phyloP scores from a whole-genome alignment of 2,888 invertebrate genomes.

The Abrostola tripartita region DNA sequence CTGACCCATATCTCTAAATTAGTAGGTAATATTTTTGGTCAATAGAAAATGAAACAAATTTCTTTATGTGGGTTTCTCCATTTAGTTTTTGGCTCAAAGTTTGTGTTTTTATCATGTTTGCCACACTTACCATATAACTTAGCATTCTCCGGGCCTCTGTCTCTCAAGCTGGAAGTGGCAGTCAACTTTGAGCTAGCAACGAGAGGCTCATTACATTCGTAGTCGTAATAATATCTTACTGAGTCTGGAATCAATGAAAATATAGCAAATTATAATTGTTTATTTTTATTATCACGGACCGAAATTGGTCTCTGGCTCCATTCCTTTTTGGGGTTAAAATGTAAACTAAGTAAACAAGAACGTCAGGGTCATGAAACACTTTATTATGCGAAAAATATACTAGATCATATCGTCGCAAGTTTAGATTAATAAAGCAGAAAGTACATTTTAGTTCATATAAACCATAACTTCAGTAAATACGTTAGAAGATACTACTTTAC shows the following conservation, averaged over 20 bases:
- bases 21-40: too few relatives aligned
- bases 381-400: background rate
- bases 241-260: conserved; percentile 72
- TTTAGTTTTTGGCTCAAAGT: too few relatives aligned
- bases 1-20: conserved; percentile 1
- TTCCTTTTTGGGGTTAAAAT: conserved; percentile 30
- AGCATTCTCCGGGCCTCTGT: conserved; percentile 95
- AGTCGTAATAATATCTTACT: conserved; percentile 82
- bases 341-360: conserved; percentile 44
- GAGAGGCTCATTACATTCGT: conserved; percentile 94
- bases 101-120: conserved; percentile 10
- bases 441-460: too few relatives aligned
- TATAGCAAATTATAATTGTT: background rate
- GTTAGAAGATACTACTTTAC: background rate
- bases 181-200: conserved; percentile 91
- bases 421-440: too few relatives aligned
- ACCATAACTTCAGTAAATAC: too few relatives aligned
- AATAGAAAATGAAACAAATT: too few relatives aligned
- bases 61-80: too few relatives aligned
- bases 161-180: conserved; percentile 94
- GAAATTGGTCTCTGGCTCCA: conserved; percentile 21
- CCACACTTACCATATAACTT: conserved; percentile 93
- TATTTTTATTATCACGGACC: background rate
- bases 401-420: background rate
- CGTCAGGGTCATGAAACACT: conserved; percentile 11